Evolutionary conservation across 2,888 invertebrate genomes (phyloP).

Genomic region (Laothoe populi): DNA sequence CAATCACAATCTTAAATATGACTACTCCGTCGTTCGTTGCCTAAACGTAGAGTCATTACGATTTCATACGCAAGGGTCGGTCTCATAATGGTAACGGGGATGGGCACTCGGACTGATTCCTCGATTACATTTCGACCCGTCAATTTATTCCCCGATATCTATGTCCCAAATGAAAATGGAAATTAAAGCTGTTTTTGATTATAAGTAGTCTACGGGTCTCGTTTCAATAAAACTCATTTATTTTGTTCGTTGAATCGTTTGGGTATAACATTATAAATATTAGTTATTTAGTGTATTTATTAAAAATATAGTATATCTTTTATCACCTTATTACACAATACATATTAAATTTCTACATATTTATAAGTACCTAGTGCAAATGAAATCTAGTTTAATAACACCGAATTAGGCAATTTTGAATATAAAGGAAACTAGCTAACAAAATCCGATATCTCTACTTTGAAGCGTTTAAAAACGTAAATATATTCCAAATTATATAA

Average conservation of each 20-base stretch:
- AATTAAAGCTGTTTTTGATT: constrained; percentile 41
- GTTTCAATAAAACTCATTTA: neutral
- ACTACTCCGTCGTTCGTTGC: constrained; percentile 4
- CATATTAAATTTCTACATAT: no score
- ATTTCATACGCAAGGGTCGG: constrained; percentile 42
- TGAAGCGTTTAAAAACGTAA: constrained; percentile 24
- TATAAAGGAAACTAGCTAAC: neutral
- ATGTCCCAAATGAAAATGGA: constrained; percentile 40
- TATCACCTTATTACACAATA: no score
- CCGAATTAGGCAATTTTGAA: no score
- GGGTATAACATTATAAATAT: neutral
- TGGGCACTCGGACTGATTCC: constrained; percentile 40
- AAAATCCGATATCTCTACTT: neutral
- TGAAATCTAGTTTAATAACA: no score
- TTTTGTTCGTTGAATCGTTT: neutral
- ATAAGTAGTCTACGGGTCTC: constrained; percentile 20
- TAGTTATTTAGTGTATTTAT: neutral
- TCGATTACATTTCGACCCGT: constrained; percentile 40
- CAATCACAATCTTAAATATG: constrained; percentile 8
- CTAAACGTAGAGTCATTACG: constrained; percentile 43
- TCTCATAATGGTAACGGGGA: constrained; percentile 42
- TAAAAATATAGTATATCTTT: no score
- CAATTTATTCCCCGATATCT: constrained; percentile 43
- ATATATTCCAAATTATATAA: constrained; percentile 9
- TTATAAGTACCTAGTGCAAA: no score